Evolutionary conservation across 2,888 invertebrate genomes (phyloP).

Genomic region (Biston stratarius): DNA sequence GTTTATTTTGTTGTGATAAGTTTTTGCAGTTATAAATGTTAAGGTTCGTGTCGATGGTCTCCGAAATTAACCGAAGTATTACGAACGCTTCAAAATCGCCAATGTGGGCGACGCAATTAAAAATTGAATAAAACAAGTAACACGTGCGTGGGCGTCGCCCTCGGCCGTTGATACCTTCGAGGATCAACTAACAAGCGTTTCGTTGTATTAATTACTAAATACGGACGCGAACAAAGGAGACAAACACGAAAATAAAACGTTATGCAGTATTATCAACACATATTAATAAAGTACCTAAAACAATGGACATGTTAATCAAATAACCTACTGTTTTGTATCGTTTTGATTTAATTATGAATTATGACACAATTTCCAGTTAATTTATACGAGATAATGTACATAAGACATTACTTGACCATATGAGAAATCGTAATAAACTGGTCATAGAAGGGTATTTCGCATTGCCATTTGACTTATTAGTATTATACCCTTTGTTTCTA

Average conservation of each 20-base stretch:
- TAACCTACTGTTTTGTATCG: slow-evolving; percentile 28
- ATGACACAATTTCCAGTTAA: slow-evolving; percentile 65
- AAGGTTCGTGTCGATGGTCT: slow-evolving; percentile 42
- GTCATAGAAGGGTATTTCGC: slow-evolving; percentile 62
- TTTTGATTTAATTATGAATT: slow-evolving; percentile 51
- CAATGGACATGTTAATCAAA: slow-evolving; percentile 39
- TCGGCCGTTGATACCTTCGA: slow-evolving; percentile 43
- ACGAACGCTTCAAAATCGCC: slow-evolving; percentile 34
- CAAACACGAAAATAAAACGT: slow-evolving; percentile 16
- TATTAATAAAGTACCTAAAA: slow-evolving; percentile 41
- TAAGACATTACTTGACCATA: slow-evolving; percentile 63
- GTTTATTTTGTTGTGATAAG: slow-evolving; percentile 33
- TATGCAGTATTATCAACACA: slow-evolving; percentile 26
- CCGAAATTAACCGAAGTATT: slow-evolving; percentile 44
- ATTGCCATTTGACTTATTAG: slow-evolving; percentile 68
- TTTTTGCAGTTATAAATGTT: slow-evolving; percentile 38
- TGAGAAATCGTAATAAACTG: slow-evolving; percentile 59
- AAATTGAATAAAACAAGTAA: slow-evolving; percentile 69
- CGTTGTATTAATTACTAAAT: slow-evolving; percentile 27
- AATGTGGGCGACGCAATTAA: slow-evolving; percentile 78
- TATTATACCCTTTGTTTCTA: slow-evolving; percentile 78
- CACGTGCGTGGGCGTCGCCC: slow-evolving; percentile 67
- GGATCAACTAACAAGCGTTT: slow-evolving; percentile 29
- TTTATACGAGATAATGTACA: slow-evolving; percentile 74
- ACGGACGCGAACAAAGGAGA: slow-evolving; percentile 28